phyloP scores from a whole-genome alignment of 2,797 vertebrate species.

The Gallirallus australis region DNA sequence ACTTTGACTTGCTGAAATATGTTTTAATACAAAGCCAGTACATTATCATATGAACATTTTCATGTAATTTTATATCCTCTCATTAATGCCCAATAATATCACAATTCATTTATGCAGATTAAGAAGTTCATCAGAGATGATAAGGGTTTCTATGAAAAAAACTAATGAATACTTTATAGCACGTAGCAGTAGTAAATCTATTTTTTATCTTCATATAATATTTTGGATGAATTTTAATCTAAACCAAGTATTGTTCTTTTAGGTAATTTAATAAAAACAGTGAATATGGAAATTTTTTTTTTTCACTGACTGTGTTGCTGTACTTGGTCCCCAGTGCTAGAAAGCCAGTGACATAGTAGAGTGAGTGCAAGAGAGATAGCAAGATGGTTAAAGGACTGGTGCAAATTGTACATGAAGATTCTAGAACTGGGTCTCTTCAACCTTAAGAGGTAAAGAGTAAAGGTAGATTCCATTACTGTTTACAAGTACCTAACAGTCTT shows the following conservation, averaged over 20 bases:
- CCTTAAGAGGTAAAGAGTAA: background rate
- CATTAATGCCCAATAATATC: background rate
- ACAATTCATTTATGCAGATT: conserved; percentile 17
- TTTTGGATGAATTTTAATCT: background rate
- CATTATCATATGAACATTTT: background rate
- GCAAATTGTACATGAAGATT: background rate
- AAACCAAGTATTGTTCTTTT: background rate
- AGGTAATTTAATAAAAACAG: conserved; percentile 3
- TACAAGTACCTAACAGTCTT: background rate
- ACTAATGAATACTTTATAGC: background rate
- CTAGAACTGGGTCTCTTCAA: background rate
- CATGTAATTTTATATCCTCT: background rate
- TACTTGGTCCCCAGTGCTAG: background rate
- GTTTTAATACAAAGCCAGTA: background rate
- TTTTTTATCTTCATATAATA: background rate
- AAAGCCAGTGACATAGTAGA: background rate
- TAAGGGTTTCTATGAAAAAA: background rate
- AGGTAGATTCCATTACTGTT: background rate
- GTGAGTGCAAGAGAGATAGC: background rate
- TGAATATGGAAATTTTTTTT: background rate
- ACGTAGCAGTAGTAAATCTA: background rate
- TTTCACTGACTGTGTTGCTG: background rate
- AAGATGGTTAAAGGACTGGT: background rate
- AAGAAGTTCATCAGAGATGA: background rate
- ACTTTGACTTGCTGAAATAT: background rate